A percentile compares a stretch with the other conserved stretches of the same genome.
phyloP scores from a whole-genome alignment of 2,888 invertebrate genomes.

The Cerastis rubricosa region DNA sequence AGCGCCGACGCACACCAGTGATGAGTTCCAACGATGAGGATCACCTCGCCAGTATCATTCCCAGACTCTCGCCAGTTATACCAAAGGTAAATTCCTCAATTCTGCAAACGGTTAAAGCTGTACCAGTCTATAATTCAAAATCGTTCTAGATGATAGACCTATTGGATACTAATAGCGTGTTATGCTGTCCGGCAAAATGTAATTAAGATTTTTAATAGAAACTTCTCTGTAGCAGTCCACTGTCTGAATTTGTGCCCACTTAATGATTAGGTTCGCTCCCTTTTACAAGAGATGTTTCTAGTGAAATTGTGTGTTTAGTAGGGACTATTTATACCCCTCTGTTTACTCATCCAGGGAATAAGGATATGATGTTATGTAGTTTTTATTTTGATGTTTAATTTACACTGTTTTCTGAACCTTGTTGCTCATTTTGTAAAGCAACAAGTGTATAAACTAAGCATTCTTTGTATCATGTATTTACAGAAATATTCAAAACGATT shows the following conservation, averaged over 20 bases:
- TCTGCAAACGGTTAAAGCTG: neutral
- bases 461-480: neutral
- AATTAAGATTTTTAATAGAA: neutral
- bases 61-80: constrained; percentile 94
- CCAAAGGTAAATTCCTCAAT: constrained; percentile 92
- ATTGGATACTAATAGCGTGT: neutral
- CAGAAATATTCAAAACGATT: neutral
- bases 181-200: neutral
- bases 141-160: neutral
- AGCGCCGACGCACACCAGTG: constrained; percentile 61
- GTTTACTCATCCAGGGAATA: neutral
- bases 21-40: constrained; percentile 67
- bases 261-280: no score
- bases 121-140: neutral
- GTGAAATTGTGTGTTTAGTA: no score
- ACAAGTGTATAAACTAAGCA: neutral
- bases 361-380: neutral
- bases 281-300: no score
- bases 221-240: neutral
- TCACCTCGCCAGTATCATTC: constrained; percentile 88
- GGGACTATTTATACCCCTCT: neutral
- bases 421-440: constrained; percentile 8
- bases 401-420: neutral
- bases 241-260: neutral
- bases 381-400: neutral